Conservation (phyloP, 1,140 invertebrate genomes). For the Danaus melanippus region DNA sequence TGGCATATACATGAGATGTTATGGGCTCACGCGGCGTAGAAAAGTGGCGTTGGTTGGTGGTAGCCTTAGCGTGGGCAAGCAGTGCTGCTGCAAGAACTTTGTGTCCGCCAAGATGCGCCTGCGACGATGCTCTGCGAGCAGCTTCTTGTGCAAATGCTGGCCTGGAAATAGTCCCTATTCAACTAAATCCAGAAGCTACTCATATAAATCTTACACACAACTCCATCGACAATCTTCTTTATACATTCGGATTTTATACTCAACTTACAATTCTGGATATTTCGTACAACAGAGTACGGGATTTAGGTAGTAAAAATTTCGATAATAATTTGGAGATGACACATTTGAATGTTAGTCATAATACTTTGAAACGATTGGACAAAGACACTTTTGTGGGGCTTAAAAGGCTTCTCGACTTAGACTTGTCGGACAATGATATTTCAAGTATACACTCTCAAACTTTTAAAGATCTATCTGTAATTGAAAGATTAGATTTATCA, state of each 20-base stretch:
- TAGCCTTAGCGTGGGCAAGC: conserved; percentile 57
- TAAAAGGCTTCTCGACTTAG: conserved; percentile 76
- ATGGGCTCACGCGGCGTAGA: conserved; percentile 66
- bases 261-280: conserved; percentile 84
- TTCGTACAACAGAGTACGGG: conserved; percentile 84
- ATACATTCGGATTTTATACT: conserved; percentile 84
- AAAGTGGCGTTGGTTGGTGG: conserved; percentile 61
- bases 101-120: conserved; percentile 85
- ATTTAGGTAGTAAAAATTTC: conserved; percentile 85
- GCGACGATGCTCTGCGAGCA: conserved; percentile 83
- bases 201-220: conserved; percentile 85
- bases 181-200: conserved; percentile 87
- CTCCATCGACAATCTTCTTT: conserved; percentile 79
- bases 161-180: conserved; percentile 88
- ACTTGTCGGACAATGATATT: conserved; percentile 85
- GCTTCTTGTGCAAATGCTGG: conserved; percentile 82
- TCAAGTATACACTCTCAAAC: conserved; percentile 78
- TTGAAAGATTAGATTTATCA: conserved; percentile 82
- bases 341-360: conserved; percentile 83
- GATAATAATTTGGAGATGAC: conserved; percentile 80
- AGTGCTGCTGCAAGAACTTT: conserved; percentile 72
- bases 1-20: conserved; percentile 66
- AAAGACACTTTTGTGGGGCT: conserved; percentile 85
- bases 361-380: conserved; percentile 78
- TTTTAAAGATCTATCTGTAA: conserved; percentile 79